phyloP scores from a whole-genome alignment of 2,113 vertebrate genomes.

The Dromiciops gliroides region DNA sequence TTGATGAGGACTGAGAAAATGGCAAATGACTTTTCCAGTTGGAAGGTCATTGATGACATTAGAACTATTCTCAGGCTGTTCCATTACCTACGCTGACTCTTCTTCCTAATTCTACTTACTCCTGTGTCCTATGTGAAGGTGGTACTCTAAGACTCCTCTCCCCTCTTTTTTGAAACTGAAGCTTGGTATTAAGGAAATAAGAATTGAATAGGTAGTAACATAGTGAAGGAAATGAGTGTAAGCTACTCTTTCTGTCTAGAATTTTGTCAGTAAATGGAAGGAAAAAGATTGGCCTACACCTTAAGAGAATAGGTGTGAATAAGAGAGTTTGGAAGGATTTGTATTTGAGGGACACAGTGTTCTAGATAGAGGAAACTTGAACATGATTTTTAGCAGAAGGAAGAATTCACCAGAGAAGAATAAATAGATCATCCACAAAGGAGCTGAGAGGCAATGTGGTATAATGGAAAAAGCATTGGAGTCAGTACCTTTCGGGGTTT shows the following conservation, averaged over 20 bases:
- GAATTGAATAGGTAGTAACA: not conserved
- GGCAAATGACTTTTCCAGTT: too few species aligned
- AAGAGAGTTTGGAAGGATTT: not conserved
- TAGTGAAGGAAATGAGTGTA: not conserved
- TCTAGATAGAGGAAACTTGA: not conserved
- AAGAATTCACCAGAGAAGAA: not conserved
- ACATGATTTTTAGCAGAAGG: not conserved
- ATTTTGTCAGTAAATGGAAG: not conserved
- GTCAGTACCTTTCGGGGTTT: too few species aligned
- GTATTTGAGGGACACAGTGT: not conserved
- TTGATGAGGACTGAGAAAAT: not conserved
- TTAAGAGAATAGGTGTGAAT: not conserved
- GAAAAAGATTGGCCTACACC: not conserved
- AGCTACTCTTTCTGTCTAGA: not conserved
- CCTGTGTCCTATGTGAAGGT: not conserved
- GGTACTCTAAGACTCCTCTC: not conserved
- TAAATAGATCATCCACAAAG: not conserved
- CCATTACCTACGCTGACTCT: not conserved
- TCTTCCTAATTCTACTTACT: not conserved
- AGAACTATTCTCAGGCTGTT: not conserved
- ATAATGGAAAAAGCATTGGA: not conserved
- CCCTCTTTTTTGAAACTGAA: not conserved
- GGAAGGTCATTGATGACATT: not conserved
- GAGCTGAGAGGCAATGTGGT: not conserved
- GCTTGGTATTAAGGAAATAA: not conserved